phyloP scores from a whole-genome alignment of 2,888 invertebrate genomes.

The Lasioglossum morio region DNA sequence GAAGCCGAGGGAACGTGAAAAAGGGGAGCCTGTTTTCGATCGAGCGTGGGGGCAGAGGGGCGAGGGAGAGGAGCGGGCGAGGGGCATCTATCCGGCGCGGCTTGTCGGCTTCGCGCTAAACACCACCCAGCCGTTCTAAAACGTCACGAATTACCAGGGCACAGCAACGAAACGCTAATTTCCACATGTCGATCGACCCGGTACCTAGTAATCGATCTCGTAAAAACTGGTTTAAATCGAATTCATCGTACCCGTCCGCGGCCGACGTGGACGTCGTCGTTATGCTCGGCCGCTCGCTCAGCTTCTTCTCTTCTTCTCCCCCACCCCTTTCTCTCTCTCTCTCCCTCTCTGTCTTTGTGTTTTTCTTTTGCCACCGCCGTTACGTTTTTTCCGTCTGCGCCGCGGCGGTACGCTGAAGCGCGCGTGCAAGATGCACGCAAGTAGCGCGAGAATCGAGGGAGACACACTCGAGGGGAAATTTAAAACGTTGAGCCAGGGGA shows the following conservation, averaged over 20 bases:
- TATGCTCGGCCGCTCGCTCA: slow-evolving; percentile 36
- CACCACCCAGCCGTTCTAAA: slow-evolving; percentile 26
- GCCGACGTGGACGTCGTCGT: slow-evolving; percentile 35
- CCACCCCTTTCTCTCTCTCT: slow-evolving; percentile 12
- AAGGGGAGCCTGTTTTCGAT: slow-evolving; percentile 25
- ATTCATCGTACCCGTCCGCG: slow-evolving; percentile 43
- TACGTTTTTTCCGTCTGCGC: slow-evolving; percentile 46
- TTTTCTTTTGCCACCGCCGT: slow-evolving; percentile 33
- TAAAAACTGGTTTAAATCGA: slow-evolving; percentile 63
- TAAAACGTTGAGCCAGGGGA: slow-evolving; percentile 19
- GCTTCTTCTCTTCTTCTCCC: slow-evolving; percentile 12
- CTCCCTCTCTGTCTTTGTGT: slow-evolving; percentile 1
- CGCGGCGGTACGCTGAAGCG: slow-evolving; percentile 34
- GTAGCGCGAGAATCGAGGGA: slow-evolving; percentile 28
- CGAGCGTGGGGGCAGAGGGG: not conserved
- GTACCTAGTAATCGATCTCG: slow-evolving; percentile 55
- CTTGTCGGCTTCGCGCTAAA: slow-evolving; percentile 18
- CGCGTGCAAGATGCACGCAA: slow-evolving; percentile 48
- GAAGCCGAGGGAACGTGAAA: slow-evolving; percentile 26
- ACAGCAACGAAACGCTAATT: slow-evolving; percentile 47
- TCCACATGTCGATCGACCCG: slow-evolving; percentile 49
- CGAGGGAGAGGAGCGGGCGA: not conserved
- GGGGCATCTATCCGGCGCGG: slow-evolving; percentile 9
- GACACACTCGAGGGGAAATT: slow-evolving; percentile 48
- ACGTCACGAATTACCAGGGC: slow-evolving; percentile 40